Evolutionary conservation across 2,113 vertebrate species (phyloP).

Genomic region (Saguinus imperator): DNA sequence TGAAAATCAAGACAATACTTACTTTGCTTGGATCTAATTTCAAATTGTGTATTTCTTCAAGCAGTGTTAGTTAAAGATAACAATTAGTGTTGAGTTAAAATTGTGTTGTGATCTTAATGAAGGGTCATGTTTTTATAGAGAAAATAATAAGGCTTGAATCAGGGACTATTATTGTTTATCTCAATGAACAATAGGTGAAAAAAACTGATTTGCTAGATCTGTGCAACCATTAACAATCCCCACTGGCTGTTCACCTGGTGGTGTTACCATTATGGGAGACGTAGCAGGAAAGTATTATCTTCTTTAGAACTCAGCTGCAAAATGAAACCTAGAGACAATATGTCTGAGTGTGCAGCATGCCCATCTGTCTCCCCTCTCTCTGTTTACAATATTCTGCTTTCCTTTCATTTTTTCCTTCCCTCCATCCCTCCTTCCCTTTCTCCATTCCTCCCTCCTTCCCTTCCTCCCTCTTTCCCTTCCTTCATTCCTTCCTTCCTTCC

Average conservation of each 20-base stretch:
- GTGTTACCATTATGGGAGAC: not conserved
- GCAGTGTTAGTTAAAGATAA: not conserved
- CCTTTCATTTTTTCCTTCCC: not conserved
- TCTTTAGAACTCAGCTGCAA: not conserved
- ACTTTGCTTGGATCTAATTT: not conserved
- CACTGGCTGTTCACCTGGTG: not conserved
- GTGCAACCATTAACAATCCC: not conserved
- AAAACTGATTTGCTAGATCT: not conserved
- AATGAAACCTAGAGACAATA: not conserved
- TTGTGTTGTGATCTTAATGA: not conserved
- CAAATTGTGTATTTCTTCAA: not conserved
- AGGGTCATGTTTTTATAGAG: not conserved
- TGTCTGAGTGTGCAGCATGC: not conserved
- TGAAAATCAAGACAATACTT: not conserved
- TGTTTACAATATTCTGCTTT: not conserved
- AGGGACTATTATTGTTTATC: not conserved
- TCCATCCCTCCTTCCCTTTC: fast-evolving
- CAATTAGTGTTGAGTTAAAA: not conserved
- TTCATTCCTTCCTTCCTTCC: too few species aligned
- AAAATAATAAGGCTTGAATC: not conserved
- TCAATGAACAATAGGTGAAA: fast-evolving
- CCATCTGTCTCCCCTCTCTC: too few species aligned
- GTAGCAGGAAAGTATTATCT: not conserved
- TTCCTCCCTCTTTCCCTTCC: too few species aligned
- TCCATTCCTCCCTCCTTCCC: too few species aligned